phyloP scores from a whole-genome alignment of 2,888 invertebrate genomes.

The Anaspis maculata region DNA sequence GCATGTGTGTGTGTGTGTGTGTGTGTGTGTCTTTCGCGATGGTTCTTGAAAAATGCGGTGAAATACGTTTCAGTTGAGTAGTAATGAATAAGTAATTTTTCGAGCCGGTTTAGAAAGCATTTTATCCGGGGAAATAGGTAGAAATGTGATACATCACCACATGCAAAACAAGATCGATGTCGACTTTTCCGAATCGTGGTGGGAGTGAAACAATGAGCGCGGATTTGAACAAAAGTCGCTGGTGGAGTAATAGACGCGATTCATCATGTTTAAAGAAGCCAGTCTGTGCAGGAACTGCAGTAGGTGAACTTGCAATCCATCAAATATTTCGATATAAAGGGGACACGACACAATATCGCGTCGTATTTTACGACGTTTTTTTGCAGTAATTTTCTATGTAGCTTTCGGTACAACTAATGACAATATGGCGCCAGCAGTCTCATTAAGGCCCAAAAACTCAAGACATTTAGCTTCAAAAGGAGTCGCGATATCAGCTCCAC shows the following conservation, averaged over 20 bases:
- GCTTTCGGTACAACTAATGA: constrained; percentile 17
- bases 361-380: constrained; percentile 14
- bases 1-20: no score
- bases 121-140: constrained; percentile 10
- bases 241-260: constrained; percentile 19
- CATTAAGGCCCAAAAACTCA: constrained; percentile 19
- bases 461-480: constrained; percentile 19
- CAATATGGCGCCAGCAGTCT: constrained; percentile 21
- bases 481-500: constrained; percentile 18
- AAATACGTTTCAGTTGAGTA: constrained; percentile 14
- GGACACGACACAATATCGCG: constrained; percentile 19
- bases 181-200: constrained; percentile 9
- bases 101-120: constrained; percentile 7
- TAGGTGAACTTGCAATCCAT: constrained; percentile 21
- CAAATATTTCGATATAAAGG: constrained; percentile 22
- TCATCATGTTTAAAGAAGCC: constrained; percentile 22
- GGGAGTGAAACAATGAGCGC: constrained; percentile 15
- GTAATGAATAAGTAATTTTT: constrained; percentile 17
- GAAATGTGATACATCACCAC: constrained; percentile 16
- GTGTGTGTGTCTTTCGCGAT: no score
- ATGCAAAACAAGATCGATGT: constrained; percentile 11
- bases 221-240: constrained; percentile 20
- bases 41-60: constrained; percentile 8
- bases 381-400: constrained; percentile 15
- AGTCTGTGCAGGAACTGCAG: constrained; percentile 20